Evolutionary conservation across 35 echinoderm and acorn worm species (phyloP).

Genomic region (Chiridota heheva): DNA sequence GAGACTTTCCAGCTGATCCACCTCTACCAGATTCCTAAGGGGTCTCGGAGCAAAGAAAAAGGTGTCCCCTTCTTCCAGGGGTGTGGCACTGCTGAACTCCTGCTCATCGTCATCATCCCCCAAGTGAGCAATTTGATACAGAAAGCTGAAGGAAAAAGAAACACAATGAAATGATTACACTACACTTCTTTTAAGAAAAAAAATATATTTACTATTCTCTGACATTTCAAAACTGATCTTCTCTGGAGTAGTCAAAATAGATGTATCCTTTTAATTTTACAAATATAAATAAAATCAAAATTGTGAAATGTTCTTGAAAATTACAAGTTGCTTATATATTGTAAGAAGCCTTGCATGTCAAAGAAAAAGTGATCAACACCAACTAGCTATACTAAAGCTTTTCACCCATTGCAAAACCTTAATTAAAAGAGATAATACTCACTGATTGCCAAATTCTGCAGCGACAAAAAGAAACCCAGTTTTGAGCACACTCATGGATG

Average conservation of each 20-base stretch:
- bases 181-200: too few relatives aligned
- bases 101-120: slow-evolving; percentile 96
- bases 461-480: slow-evolving; percentile 96
- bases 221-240: too few relatives aligned
- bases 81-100: slow-evolving; percentile 94
- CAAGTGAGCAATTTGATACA: slow-evolving; percentile 96
- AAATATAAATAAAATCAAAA: too few relatives aligned
- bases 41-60: slow-evolving; percentile 98
- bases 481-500: slow-evolving; percentile 87
- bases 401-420: neutral
- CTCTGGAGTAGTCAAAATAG: neutral
- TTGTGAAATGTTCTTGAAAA: too few relatives aligned
- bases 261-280: neutral
- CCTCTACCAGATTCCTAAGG: slow-evolving; percentile 89
- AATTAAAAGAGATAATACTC: slow-evolving; percentile 38
- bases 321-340: too few relatives aligned
- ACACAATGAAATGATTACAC: too few relatives aligned
- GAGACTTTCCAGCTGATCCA: slow-evolving; percentile 87
- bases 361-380: neutral
- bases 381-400: neutral
- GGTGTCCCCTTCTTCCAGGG: slow-evolving; percentile 94
- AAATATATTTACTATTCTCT: too few relatives aligned
- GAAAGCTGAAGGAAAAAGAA: slow-evolving; percentile 42
- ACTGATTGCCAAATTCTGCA: slow-evolving; percentile 97
- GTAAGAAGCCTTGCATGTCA: too few relatives aligned